Percentiles rank a stretch among this genome's conserved stretches.
Conservation (phyloP, 2,888 invertebrate species). For the Elmis aenea region DNA sequence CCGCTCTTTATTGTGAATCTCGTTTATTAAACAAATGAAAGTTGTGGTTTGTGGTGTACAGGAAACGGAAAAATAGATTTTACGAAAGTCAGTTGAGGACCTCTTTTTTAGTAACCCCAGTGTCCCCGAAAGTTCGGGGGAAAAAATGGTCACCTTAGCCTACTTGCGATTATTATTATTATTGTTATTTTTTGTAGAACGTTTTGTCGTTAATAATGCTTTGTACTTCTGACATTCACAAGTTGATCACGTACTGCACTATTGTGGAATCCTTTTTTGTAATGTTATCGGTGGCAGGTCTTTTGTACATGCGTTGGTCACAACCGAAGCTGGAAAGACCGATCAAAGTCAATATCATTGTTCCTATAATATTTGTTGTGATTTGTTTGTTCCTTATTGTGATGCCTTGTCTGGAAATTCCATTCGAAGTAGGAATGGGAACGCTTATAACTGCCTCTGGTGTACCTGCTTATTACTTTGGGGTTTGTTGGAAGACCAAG, state of each 20-base stretch:
- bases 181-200: slow-evolving; percentile 59
- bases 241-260: slow-evolving; percentile 85
- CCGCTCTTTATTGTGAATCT: no score
- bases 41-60: no score
- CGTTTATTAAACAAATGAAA: no score
- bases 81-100: no score
- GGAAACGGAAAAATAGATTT: no score
- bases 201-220: slow-evolving; percentile 79
- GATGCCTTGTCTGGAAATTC: slow-evolving; percentile 74
- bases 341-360: slow-evolving; percentile 64
- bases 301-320: slow-evolving; percentile 78
- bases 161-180: no score
- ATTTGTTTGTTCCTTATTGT: slow-evolving; percentile 74
- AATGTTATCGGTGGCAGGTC: slow-evolving; percentile 77
- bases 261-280: slow-evolving; percentile 93
- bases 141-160: no score
- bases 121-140: no score
- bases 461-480: slow-evolving; percentile 73
- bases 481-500: slow-evolving; percentile 63
- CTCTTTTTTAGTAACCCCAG: no score
- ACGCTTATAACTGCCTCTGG: slow-evolving; percentile 75
- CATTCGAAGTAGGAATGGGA: slow-evolving; percentile 74
- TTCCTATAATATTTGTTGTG: slow-evolving; percentile 72
- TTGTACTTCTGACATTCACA: slow-evolving; percentile 75
- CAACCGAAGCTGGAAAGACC: slow-evolving; percentile 74